Base-by-base conservation (phyloP, 2,888 invertebrate genomes). In the Drosophila anceps region DNA sequence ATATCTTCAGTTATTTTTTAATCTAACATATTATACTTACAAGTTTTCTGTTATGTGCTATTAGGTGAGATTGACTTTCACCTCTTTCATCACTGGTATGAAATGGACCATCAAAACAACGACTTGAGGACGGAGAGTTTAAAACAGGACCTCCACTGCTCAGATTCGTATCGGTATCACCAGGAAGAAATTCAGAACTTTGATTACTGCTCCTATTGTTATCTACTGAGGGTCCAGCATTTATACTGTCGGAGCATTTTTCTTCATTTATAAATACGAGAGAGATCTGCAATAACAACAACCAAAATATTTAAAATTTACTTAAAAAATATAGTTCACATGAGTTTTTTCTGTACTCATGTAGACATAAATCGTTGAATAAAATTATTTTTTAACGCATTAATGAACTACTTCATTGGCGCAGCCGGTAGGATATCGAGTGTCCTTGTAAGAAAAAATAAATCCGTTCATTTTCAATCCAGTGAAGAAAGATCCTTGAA, bases 1-100 rank as follows among this genome's bases (percentile, higher is more conserved):
- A 39, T 65, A 15, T 29, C 7, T 48, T n/a, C 4, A 27, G 20
- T 37, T 46, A 27, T 44, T 41, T 63, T 9, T 15, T 2, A 50
- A 50, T 35, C 41, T 35, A 29, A 12, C 8, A 41, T 7, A 35
- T 31, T 44, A 24, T 5, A 77, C 84, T 84, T 81, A 84, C 84
- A 81, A 69, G 66, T 70, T 81, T 88, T 67, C 84, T 84, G 81
- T 81, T 81, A 44, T 66, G 73, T 64, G 86, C 84, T 76, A 71
- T 69, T 61, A 76, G 84, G 64, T 89, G 88, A 79, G 82, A 81
- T 73, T 86, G 74, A 59, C 73, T 68, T 70, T 72, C 81, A 71
- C 82, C 69, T 72, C 53, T 70, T 63, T 86, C 84, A 69, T 82
- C 66, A 63, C 65, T 78, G 70, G 69, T 58, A 55, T 79, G 69